Base-by-base conservation (phyloP, 2,888 invertebrate species). In the Pristionchus fissidentatus region DNA sequence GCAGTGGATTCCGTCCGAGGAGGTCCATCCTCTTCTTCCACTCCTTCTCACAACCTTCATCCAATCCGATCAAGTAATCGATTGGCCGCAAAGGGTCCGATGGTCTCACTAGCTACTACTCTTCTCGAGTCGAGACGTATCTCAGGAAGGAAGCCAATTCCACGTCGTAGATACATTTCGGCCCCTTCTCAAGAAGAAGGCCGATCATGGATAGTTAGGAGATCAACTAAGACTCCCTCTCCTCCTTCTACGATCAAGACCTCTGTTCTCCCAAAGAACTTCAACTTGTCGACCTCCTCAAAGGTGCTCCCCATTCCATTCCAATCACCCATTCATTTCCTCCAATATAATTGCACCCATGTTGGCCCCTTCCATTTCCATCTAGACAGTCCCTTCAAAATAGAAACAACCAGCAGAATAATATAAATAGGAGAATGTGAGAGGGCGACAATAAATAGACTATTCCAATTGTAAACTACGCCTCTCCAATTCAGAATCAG, bases 401-500 rank as follows among this genome's bases (percentile, higher is more conserved):
- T 22, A 32, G 8, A 75, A 15, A 43, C 10, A 60, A 49, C 49
- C 49, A 49, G 13, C 19, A 49, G 49, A 49, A 49, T 19, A 15
- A n/a, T 26, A n/a, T 3, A 22, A 43, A 46, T 0, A 46, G 4
- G 26, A 43, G 43, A 75, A 26, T n/a, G 41, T 43, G 19, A 66
- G 22, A 1, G 38, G 22, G 35, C 15, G 19, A 19, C 4, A 32
- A 66, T 66, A 29, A 35, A 29, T 29, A 29, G 26, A 62, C 13
- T n/a, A 35, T 4, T 35, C 5, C 32, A 38, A 32, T 38, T 19
- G 22, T 66, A 29, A 66, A 38, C 32, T 10, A 49, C n/a, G 49
- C 49, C 10, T 49, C 19, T 15, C 5, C 29, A 32, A 38, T 57
- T 79, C 79, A 79, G 79, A 79, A 57, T 22, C 85, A 85, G 29